Evolutionary conservation across 2,888 invertebrate species (phyloP).

Genomic region (Alitta virens): DNA sequence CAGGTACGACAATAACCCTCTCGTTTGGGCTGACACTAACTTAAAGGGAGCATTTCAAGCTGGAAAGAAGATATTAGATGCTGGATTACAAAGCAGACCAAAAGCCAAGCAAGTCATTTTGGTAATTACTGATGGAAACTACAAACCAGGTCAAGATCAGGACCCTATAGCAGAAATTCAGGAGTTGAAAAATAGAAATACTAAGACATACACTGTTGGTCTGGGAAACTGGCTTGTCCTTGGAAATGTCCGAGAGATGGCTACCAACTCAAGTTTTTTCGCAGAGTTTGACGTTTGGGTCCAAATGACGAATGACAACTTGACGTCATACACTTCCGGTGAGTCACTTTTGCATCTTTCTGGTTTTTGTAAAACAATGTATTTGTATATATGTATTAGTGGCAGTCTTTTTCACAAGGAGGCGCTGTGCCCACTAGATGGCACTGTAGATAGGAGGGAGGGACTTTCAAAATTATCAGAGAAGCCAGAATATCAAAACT

Average conservation of each 20-base stretch:
- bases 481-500: no score
- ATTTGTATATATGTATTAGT: no score
- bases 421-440: no score
- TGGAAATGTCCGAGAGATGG: conserved; percentile 20
- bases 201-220: conserved; percentile 14
- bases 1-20: conserved; percentile 1
- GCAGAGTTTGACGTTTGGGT: no score
- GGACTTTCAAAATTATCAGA: no score
- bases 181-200: conserved; percentile 2
- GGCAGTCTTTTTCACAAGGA: no score
- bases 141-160: not conserved
- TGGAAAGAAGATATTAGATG: conserved; percentile 16
- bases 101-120: conserved; percentile 20
- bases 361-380: no score
- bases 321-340: no score
- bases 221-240: conserved; percentile 22
- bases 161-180: conserved; percentile 9
- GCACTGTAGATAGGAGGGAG: no score
- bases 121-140: conserved; percentile 23
- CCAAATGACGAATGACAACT: no score
- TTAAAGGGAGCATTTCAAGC: conserved; percentile 12
- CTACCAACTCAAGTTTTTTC: not conserved
- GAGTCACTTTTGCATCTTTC: no score
- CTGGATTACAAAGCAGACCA: conserved; percentile 10
- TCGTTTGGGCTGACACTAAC: conserved; percentile 11